A percentile compares a stretch with the other conserved stretches of the same genome.
Evolutionary conservation across 2,113 vertebrate genomes (phyloP).

Genomic region (Blennius ocellaris): DNA sequence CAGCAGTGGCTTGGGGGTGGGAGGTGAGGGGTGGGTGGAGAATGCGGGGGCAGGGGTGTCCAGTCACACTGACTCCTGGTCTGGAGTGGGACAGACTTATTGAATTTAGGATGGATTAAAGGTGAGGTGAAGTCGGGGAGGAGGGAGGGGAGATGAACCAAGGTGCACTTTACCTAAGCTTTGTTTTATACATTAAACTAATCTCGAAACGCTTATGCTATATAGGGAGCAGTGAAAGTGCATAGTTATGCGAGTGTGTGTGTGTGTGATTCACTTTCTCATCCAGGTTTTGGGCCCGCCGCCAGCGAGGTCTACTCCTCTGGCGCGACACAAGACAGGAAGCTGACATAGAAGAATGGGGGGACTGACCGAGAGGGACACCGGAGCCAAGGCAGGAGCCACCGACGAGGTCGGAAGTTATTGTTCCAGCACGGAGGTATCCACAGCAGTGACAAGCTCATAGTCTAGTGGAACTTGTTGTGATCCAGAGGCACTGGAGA

Average conservation of each 20-base stretch:
- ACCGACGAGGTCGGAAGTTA: conserved; percentile 72
- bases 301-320: conserved; percentile 73
- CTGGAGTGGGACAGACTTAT: conserved; percentile 43
- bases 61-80: conserved; percentile 81
- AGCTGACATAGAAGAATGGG: conserved; percentile 82
- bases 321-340: conserved; percentile 86
- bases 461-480: conserved; percentile 34
- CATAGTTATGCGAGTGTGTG: conserved; percentile 20
- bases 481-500: conserved; percentile 19
- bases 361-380: conserved; percentile 56
- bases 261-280: conserved; percentile 48
- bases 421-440: conserved; percentile 71
- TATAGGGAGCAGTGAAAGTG: conserved; percentile 47
- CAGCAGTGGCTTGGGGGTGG: conserved; percentile 60
- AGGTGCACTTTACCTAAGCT: conserved; percentile 29
- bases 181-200: neutral
- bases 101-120: conserved; percentile 53
- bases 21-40: conserved; percentile 62
- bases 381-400: conserved; percentile 72
- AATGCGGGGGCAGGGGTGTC: conserved; percentile 67
- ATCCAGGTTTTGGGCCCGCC: conserved; percentile 67
- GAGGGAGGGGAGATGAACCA: conserved; percentile 8
- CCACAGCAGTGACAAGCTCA: conserved; percentile 52
- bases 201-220: conserved; percentile 58
- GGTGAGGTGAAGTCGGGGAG: conserved; percentile 29